Conservation (phyloP, 2,888 invertebrate species). For the Oscheius sp. region DNA sequence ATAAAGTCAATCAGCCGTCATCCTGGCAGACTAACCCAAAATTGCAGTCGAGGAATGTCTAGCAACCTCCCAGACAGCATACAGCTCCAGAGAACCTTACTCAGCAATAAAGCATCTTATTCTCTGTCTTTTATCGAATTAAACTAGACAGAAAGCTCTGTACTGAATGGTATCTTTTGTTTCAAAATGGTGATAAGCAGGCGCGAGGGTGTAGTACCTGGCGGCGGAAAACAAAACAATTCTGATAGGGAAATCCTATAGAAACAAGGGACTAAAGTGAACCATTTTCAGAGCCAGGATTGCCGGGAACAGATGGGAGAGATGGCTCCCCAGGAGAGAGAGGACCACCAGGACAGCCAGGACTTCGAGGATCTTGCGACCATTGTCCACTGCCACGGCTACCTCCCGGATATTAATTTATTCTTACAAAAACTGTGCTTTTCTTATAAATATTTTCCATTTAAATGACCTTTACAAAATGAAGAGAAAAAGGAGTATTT, state of each 20-base stretch:
- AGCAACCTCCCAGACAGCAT: too few relatives aligned
- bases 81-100: too few relatives aligned
- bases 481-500: too few relatives aligned
- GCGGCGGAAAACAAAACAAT: neutral
- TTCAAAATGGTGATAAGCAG: neutral
- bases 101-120: neutral
- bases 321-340: constrained; percentile 48
- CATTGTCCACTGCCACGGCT: constrained; percentile 58
- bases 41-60: too few relatives aligned
- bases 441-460: too few relatives aligned
- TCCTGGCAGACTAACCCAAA: too few relatives aligned
- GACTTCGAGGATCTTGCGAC: constrained; percentile 52
- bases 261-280: neutral
- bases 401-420: constrained; percentile 55
- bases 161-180: neutral
- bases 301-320: constrained; percentile 51
- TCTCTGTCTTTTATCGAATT: neutral
- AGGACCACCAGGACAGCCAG: constrained; percentile 51
- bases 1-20: too few relatives aligned
- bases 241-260: neutral
- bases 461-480: too few relatives aligned
- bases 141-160: neutral
- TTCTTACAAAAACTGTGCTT: neutral
- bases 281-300: constrained; percentile 42
- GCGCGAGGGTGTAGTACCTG: too few relatives aligned